Percentiles rank a stretch among this genome's conserved stretches.
These are phyloP conservation scores for Xanthia togata DNA, from an alignment of 2,888 invertebrate genomes.

Conservation along the genomic window DNA sequence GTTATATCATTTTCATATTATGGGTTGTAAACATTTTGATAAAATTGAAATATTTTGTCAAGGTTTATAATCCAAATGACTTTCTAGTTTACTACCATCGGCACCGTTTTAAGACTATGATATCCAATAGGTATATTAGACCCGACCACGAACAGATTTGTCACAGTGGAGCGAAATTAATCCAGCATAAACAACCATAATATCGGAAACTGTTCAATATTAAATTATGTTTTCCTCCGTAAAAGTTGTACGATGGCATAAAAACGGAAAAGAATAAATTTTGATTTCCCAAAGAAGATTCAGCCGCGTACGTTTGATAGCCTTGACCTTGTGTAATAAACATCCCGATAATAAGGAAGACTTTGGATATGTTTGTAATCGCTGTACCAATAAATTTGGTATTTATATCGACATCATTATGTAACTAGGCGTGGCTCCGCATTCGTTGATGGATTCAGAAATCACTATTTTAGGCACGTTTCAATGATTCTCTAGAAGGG, in stretches of 20 bases:
- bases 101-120: slow-evolving; percentile 9
- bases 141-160: slow-evolving; percentile 35
- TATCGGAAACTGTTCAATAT: slow-evolving; percentile 48
- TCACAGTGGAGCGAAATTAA: slow-evolving; percentile 46
- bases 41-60: slow-evolving; percentile 18
- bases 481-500: slow-evolving; percentile 13
- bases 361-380: slow-evolving; percentile 74
- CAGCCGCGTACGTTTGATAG: slow-evolving; percentile 73
- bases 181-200: slow-evolving; percentile 44
- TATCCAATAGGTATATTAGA: slow-evolving; percentile 22
- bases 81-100: slow-evolving; percentile 13
- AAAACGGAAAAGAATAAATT: slow-evolving; percentile 65
- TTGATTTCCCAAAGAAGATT: slow-evolving; percentile 71
- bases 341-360: slow-evolving; percentile 81
- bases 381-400: slow-evolving; percentile 66
- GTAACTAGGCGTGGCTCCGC: slow-evolving; percentile 55
- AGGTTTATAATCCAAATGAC: slow-evolving; percentile 9
- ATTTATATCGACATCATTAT: slow-evolving; percentile 62
- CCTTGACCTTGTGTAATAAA: slow-evolving; percentile 83
- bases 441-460: slow-evolving; percentile 12
- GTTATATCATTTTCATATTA: slow-evolving; percentile 32
- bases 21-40: neutral
- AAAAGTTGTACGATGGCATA: slow-evolving; percentile 63
- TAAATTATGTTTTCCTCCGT: slow-evolving; percentile 50
- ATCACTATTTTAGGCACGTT: slow-evolving; percentile 9